Evolutionary conservation across 2,113 vertebrate species (phyloP), one percentile per base, ranked within the genome.

Genomic region (Pleuronectes platessa): DNA sequence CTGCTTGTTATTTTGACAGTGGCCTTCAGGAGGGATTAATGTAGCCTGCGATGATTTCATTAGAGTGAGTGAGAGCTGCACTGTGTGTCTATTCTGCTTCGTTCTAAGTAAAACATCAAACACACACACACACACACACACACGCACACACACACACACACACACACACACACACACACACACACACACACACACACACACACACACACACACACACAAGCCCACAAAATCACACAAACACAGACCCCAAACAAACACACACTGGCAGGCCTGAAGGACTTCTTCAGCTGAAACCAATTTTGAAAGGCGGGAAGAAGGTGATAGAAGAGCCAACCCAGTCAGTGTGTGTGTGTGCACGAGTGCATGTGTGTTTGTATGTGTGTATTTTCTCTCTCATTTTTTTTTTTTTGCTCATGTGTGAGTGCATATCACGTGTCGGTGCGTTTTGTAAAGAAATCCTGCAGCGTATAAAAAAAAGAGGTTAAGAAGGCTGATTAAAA

Each of bases 401-500:
- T 70, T 45, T 21, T 54, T 37, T 70, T 51, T 56, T 68, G 63
- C 17, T 47, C 71, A 14, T 0, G 45, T 58, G 75, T 49, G 68
- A 76, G 63, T 78, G 88, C 60, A 61, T 67, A n/a, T 88, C 82
- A 89, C 60, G 69, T 78, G 84, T 84, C 74, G 73, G 63, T 71
- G 64, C 42, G 21, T 42, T 89, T 90, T 88, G 78, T 87, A 79
- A 88, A 91, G 86, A 92, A 91, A 93, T 93, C 86, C 91, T 76
- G 82, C 86, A 82, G 87, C 86, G 92, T 73, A 58, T 83, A 80
- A 73, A 85, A 84, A 74, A 85, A 85, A 82, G 87, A 84, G 90
- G 88, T 91, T 90, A 90, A 90, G 86, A 88, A 94, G 92, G 92
- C 91, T 93, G 86, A 94, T 95, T 93, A 93, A 93, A 91, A 93